phyloP scores from a whole-genome alignment of 2,113 vertebrate genomes.

The Pollimyrus isidori region DNA sequence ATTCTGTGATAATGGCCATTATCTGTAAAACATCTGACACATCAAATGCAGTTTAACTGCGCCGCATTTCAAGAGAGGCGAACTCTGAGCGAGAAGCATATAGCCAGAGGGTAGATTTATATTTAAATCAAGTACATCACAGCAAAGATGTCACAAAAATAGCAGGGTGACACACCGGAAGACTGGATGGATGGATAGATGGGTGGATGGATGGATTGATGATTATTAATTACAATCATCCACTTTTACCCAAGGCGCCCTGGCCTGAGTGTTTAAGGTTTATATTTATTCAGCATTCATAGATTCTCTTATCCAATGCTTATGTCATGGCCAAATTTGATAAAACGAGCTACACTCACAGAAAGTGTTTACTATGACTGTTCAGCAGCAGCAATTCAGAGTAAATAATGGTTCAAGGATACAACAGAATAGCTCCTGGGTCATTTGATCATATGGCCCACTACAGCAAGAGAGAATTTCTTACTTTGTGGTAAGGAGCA shows the following conservation, averaged over 20 bases:
- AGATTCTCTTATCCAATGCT: not conserved
- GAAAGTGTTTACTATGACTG: not conserved
- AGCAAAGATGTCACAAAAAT: not conserved
- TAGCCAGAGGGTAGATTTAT: not conserved
- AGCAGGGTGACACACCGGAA: not conserved
- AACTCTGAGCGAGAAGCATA: not conserved
- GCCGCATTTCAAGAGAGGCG: not conserved
- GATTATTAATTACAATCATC: not conserved
- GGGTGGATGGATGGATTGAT: not conserved
- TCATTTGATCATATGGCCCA: not conserved
- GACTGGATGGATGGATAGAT: not conserved
- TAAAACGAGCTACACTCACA: not conserved
- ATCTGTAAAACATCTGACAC: not conserved
- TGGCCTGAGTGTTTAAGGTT: not conserved
- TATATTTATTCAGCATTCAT: not conserved
- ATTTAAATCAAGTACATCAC: not conserved
- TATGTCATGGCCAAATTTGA: not conserved
- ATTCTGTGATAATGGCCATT: not conserved
- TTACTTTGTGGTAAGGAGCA: not conserved
- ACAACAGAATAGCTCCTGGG: not conserved
- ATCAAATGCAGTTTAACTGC: not conserved
- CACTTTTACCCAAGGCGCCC: not conserved
- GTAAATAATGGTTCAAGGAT: slow-evolving; percentile 4
- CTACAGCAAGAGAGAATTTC: not conserved
- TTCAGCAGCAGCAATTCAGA: not conserved